Evolutionary conservation across 1,140 invertebrate genomes (phyloP), one percentile per base, ranked within the genome.

Genomic region (Drosophila grimshawi): DNA sequence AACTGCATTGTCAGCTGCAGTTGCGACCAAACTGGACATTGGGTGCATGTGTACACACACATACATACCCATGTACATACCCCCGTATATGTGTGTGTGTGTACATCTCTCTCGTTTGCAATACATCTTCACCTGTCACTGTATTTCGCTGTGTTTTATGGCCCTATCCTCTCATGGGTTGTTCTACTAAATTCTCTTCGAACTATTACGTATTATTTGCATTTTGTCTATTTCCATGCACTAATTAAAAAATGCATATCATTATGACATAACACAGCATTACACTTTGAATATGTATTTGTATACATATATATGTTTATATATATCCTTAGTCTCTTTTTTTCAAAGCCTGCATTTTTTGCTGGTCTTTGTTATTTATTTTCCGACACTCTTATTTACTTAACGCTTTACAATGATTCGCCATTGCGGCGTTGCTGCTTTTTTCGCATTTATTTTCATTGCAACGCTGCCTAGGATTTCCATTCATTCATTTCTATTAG

Each of bases 401-500:
- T 71, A 49, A 61, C 35, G 70, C 65, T 68, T 67, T 81, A 67
- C 65, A 86, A 78, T 85, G 79, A 80, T 86, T 78, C 62, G 63
- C 55, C 48, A 80, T 71, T 76, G 81, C 67, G 35, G 59, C 7
- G 49, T 5, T 32, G 65, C 41, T 29, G 43, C 45, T 60, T 39
- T 66, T 80, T 57, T 46, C 32, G 4, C 11, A 60, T 80, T 80
- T 83, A 64, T 67, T 72, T 80, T 68, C 59, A 81, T 76, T 70
- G 64, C 55, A 27, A 59, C 60, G 69, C 59, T 37, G 52, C 45
- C 53, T 35, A 59, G 55, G 41, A 68, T 49, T 73, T 73, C 37
- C 49, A 73, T 75, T 66, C 76, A 78, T 81, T 55, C 76, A 78
- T 81, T 83, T 78, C 85, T 81, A 88, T 89, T 88, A 88, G 83